A percentile compares a stretch with the other conserved stretches of the same genome.
Conservation (phyloP, 2,113 vertebrate species). For the Cynopterus brachyotis region DNA sequence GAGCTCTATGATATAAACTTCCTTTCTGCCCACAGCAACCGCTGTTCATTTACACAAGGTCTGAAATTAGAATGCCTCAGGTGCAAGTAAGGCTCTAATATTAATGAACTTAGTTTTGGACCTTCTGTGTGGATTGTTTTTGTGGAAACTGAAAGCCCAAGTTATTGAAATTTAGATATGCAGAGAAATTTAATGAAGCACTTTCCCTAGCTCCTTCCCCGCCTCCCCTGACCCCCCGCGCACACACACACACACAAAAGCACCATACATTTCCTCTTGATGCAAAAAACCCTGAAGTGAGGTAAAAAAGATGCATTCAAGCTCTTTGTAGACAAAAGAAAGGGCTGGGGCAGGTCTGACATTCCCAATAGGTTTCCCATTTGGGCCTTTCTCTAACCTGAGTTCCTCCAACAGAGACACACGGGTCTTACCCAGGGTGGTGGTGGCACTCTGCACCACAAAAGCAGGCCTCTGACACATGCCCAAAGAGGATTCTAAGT, state of each 20-base stretch:
- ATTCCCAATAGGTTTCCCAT: neutral
- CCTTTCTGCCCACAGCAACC: neutral
- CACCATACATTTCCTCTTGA: neutral
- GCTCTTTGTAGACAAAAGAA: neutral
- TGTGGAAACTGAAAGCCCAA: neutral
- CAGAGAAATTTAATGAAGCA: neutral
- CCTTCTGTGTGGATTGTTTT: neutral
- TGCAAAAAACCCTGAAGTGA: neutral
- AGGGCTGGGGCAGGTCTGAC: neutral
- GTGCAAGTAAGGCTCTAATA: neutral
- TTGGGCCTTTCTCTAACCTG: neutral
- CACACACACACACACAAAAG: neutral
- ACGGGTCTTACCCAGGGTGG: neutral
- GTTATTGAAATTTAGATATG: neutral
- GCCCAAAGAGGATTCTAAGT: neutral
- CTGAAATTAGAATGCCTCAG: neutral
- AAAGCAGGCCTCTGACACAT: neutral
- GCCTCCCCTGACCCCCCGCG: accelerated
- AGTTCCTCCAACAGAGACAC: neutral
- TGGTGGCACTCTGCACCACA: accelerated
- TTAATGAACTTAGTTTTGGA: neutral
- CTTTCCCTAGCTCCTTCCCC: neutral
- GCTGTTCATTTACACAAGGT: neutral
- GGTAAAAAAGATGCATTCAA: neutral
- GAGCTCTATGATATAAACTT: neutral